Conservation (phyloP, 2,113 vertebrate species). For the Microcebus tavaratra region DNA sequence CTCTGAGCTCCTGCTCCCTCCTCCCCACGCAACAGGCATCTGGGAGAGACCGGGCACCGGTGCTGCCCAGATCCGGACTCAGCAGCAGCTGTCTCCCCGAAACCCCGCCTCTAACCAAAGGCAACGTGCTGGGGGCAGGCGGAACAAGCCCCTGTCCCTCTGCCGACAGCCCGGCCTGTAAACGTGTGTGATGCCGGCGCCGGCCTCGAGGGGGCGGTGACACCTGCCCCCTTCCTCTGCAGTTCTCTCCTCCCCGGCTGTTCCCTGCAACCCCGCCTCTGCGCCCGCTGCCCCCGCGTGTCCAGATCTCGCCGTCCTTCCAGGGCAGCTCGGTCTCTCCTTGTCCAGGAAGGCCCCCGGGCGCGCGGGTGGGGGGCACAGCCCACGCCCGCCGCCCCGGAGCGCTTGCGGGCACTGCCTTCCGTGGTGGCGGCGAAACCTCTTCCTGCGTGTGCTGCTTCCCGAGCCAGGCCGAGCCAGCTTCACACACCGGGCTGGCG, state of each 20-base stretch:
- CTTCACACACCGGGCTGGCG: accelerated
- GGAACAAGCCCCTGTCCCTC: neutral
- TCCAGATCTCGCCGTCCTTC: neutral
- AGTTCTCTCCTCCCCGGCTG: accelerated
- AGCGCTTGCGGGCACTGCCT: neutral
- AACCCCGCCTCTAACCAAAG: neutral
- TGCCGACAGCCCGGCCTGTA: too few relatives aligned
- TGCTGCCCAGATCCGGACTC: neutral
- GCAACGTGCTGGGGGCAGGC: accelerated
- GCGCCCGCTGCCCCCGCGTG: neutral
- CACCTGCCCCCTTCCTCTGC: neutral
- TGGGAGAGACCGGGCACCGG: neutral
- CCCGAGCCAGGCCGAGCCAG: neutral
- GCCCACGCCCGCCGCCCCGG: neutral
- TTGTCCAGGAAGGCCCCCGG: neutral
- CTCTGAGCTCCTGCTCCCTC: neutral
- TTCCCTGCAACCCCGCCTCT: neutral
- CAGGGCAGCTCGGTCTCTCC: neutral
- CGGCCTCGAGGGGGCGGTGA: constrained; percentile 17
- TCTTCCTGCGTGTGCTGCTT: neutral
- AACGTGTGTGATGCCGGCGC: neutral
- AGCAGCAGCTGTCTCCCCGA: neutral
- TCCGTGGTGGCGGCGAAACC: too few relatives aligned
- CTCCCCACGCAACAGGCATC: neutral
- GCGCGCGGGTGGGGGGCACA: neutral